These are phyloP conservation scores for Lepidothrix coronata DNA, from an alignment of 2,113 vertebrate genomes.

Conservation along the genomic window DNA sequence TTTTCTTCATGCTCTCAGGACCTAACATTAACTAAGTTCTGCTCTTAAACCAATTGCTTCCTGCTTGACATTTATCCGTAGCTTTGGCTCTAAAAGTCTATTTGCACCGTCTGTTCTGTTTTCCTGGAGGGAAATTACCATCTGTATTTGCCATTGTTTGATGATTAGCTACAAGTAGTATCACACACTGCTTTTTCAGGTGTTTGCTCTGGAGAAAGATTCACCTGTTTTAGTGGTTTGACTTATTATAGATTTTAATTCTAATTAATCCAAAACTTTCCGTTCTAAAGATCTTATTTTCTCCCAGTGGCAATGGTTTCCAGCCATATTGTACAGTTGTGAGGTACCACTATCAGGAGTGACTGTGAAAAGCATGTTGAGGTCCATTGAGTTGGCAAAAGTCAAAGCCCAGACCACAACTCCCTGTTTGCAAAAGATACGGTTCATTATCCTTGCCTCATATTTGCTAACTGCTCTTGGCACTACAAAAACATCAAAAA, in stretches of 20 bases:
- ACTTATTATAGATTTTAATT: not conserved
- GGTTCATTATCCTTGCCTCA: not conserved
- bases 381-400: not conserved
- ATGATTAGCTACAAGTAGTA: not conserved
- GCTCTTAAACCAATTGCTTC: not conserved
- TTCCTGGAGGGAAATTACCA: not conserved
- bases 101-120: not conserved
- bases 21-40: not conserved
- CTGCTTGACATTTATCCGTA: not conserved
- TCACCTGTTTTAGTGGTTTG: not conserved
- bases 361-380: not conserved
- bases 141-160: not conserved
- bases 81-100: not conserved
- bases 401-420: not conserved
- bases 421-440: not conserved
- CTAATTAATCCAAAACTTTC: not conserved
- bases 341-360: not conserved
- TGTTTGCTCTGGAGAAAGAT: not conserved
- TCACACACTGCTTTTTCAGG: not conserved
- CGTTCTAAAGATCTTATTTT: not conserved
- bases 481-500: not conserved
- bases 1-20: not conserved
- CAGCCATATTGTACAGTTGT: not conserved
- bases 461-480: not conserved
- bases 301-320: not conserved